Conservation (phyloP, 1,140 invertebrate genomes). For the Drosophila bocqueti region DNA sequence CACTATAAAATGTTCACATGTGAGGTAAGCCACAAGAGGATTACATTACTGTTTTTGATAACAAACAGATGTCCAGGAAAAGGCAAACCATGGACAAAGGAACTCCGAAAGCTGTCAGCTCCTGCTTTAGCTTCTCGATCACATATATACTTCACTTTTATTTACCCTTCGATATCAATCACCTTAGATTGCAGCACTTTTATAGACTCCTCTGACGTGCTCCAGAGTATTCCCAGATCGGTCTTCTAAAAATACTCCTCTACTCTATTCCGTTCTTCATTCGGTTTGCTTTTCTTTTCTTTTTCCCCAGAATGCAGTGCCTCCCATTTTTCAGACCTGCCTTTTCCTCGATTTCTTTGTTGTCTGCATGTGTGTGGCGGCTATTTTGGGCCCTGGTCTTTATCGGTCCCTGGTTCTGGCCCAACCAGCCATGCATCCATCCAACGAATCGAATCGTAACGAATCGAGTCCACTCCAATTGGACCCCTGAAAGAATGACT, state of each 20-base stretch:
- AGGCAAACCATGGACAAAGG: neutral
- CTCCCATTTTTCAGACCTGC: slow-evolving; percentile 2
- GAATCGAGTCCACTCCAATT: slow-evolving; percentile 43
- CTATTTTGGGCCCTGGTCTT: slow-evolving; percentile 30
- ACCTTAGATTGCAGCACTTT: slow-evolving; percentile 6
- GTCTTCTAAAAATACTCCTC: slow-evolving; percentile 20
- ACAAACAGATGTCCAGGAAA: neutral
- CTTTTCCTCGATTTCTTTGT: slow-evolving; percentile 16
- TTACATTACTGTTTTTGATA: slow-evolving; percentile 14
- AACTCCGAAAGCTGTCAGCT: neutral
- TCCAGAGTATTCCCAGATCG: slow-evolving; percentile 30
- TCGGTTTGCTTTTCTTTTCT: slow-evolving; percentile 10
- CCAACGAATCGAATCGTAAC: slow-evolving; percentile 40
- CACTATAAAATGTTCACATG: slow-evolving; percentile 11
- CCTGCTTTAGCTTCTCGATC: neutral
- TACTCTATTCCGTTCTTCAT: neutral
- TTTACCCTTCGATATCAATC: slow-evolving; percentile 17
- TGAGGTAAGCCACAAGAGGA: neutral
- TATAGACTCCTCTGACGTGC: slow-evolving; percentile 17
- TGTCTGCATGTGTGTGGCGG: slow-evolving; percentile 41
- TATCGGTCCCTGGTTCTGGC: slow-evolving; percentile 8
- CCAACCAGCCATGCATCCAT: slow-evolving; percentile 32
- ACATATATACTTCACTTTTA: slow-evolving; percentile 6
- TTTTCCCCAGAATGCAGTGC: slow-evolving; percentile 21
- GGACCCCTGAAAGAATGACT: slow-evolving; percentile 45